Evolutionary conservation across 2,888 invertebrate genomes (phyloP).

Genomic region (Hirtodrosophila histrioides): DNA sequence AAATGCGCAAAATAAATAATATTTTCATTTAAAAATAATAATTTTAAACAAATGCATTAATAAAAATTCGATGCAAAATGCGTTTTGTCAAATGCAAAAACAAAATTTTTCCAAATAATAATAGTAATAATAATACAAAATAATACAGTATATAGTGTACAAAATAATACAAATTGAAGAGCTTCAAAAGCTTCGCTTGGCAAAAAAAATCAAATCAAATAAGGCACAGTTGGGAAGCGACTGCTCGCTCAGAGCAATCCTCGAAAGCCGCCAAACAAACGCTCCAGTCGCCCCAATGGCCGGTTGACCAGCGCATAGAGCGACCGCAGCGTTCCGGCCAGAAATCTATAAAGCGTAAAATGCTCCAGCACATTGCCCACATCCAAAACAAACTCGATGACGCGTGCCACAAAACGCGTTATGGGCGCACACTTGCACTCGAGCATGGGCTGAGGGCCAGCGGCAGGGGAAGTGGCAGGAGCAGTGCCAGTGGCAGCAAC

Average conservation of each 20-base stretch:
- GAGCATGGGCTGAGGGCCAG: slow-evolving; percentile 8
- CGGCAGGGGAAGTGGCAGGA: slow-evolving; percentile 1
- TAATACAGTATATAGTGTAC: slow-evolving; percentile 53
- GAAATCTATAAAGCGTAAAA: slow-evolving; percentile 82
- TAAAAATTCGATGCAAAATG: slow-evolving; percentile 72
- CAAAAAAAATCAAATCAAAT: slow-evolving; percentile 22
- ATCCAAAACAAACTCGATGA: slow-evolving; percentile 83
- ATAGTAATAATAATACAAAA: slow-evolving; percentile 39
- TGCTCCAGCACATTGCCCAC: slow-evolving; percentile 81
- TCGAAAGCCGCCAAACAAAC: slow-evolving; percentile 66
- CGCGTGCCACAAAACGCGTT: slow-evolving; percentile 83
- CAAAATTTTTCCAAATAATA: slow-evolving; percentile 63
- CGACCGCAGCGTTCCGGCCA: slow-evolving; percentile 77
- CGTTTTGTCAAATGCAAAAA: slow-evolving; percentile 81
- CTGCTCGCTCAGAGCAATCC: slow-evolving; percentile 59
- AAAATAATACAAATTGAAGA: slow-evolving; percentile 39
- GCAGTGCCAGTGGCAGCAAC: slow-evolving; percentile 8
- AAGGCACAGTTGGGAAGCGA: slow-evolving; percentile 49
- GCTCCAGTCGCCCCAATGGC: slow-evolving; percentile 71
- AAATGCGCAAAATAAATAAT: slow-evolving; percentile 58
- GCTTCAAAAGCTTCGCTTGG: slow-evolving; percentile 47
- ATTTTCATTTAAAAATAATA: slow-evolving; percentile 52
- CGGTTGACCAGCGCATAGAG: slow-evolving; percentile 79
- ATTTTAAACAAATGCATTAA: slow-evolving; percentile 58
- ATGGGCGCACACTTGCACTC: slow-evolving; percentile 84